Evolutionary conservation across 1,140 invertebrate genomes (phyloP).

Genomic region (Gyrodactylus bullatarudis): DNA sequence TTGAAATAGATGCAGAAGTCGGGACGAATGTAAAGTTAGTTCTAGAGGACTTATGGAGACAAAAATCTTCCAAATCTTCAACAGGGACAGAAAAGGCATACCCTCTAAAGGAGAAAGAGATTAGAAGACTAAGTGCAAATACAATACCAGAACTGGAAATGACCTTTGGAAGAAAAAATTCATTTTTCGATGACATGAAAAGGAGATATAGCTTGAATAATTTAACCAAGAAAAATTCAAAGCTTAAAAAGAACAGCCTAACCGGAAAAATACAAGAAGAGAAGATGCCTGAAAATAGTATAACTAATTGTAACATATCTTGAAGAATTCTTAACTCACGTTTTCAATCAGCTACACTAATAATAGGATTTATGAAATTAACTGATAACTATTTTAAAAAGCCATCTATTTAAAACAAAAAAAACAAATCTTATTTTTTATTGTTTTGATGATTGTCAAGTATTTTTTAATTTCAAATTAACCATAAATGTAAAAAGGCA

Average conservation of each 20-base stretch:
- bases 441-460: too few species aligned
- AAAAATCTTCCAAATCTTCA: not conserved
- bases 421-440: too few species aligned
- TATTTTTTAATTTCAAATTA: too few species aligned
- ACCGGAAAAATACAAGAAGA: not conserved
- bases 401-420: too few species aligned
- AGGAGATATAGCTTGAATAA: not conserved
- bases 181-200: not conserved
- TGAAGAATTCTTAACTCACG: too few species aligned
- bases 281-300: too few species aligned
- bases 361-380: too few species aligned
- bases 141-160: not conserved
- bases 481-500: too few species aligned
- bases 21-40: not conserved
- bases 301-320: not conserved
- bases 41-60: not conserved
- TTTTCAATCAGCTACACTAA: too few species aligned
- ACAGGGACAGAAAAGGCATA: not conserved
- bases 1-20: not conserved
- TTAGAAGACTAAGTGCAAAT: not conserved
- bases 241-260: not conserved
- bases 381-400: too few species aligned
- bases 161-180: not conserved
- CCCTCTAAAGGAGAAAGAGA: not conserved
- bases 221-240: too few species aligned